Conservation (phyloP, 2,113 vertebrate species). For the Promerops cafer region DNA sequence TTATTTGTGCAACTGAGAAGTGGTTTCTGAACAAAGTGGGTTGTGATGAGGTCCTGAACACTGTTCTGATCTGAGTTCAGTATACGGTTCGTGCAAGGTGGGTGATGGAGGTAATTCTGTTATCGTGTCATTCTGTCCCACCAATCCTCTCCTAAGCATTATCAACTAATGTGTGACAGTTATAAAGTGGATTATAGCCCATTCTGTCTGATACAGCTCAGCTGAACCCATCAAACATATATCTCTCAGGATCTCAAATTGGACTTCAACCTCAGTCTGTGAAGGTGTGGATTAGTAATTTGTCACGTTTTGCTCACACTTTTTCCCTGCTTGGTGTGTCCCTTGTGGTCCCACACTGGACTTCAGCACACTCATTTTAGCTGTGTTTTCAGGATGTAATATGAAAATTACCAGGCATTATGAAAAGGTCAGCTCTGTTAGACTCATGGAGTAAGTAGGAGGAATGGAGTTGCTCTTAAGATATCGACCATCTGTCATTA, state of each 20-base stretch:
- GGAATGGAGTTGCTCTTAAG: neutral
- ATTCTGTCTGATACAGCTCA: neutral
- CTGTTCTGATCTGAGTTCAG: neutral
- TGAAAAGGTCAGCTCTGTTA: conserved; percentile 37
- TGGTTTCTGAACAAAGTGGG: neutral
- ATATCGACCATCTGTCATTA: conserved; percentile 34
- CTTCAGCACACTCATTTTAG: neutral
- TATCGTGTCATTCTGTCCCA: neutral
- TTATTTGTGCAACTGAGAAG: neutral
- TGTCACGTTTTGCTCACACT: neutral
- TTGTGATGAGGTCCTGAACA: neutral
- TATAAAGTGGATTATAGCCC: conserved; percentile 30
- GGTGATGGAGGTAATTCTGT: neutral
- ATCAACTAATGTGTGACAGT: neutral
- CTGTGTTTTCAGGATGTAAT: neutral
- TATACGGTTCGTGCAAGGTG: rapidly evolving
- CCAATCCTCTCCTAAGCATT: neutral
- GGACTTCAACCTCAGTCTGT: neutral
- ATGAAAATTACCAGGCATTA: conserved; percentile 27
- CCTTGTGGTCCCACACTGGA: neutral
- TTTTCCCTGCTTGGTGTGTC: neutral
- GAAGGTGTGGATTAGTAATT: neutral
- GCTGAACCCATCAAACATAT: neutral
- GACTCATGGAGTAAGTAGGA: neutral
- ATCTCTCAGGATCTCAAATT: conserved; percentile 17